Evolutionary conservation across 2,888 invertebrate genomes (phyloP).

Genomic region (Pammene fasciana): DNA sequence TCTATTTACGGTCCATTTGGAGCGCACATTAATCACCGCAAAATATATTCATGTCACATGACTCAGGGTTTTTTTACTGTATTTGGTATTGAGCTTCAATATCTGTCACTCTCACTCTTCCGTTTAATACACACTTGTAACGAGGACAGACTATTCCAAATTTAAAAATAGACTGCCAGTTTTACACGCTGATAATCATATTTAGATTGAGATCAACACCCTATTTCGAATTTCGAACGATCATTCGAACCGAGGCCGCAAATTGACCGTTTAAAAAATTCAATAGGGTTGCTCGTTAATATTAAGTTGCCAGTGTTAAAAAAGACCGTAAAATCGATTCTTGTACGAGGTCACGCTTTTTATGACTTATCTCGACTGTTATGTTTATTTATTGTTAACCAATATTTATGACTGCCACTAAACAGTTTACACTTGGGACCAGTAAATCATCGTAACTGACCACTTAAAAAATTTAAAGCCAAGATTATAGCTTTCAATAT

Average conservation of each 20-base stretch:
- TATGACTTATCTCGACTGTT: slow-evolving; percentile 57
- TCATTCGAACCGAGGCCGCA: slow-evolving; percentile 44
- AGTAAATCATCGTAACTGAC: slow-evolving; percentile 58
- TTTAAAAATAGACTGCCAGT: slow-evolving; percentile 12
- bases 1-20: slow-evolving; percentile 35
- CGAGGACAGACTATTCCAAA: neutral
- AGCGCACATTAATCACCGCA: slow-evolving; percentile 27
- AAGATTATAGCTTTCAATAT: slow-evolving; percentile 34
- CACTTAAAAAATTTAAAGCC: slow-evolving; percentile 36
- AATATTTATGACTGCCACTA: slow-evolving; percentile 59
- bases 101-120: slow-evolving; percentile 21
- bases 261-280: slow-evolving; percentile 51
- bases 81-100: slow-evolving; percentile 10
- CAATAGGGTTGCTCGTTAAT: slow-evolving; percentile 44
- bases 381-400: slow-evolving; percentile 60
- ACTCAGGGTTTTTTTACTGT: slow-evolving; percentile 27
- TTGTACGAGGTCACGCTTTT: slow-evolving; percentile 57
- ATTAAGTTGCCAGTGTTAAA: slow-evolving; percentile 33
- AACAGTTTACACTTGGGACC: slow-evolving; percentile 53
- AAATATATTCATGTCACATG: slow-evolving; percentile 32
- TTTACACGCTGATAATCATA: slow-evolving; percentile 21
- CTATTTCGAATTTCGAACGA: slow-evolving; percentile 20
- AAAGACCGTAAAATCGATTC: slow-evolving; percentile 53
- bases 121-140: neutral
- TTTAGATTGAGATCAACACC: slow-evolving; percentile 25